A percentile compares a stretch with the other conserved stretches of the same genome.
phyloP scores from a whole-genome alignment of 2,113 vertebrate species.

The Pollachius pollachius region DNA sequence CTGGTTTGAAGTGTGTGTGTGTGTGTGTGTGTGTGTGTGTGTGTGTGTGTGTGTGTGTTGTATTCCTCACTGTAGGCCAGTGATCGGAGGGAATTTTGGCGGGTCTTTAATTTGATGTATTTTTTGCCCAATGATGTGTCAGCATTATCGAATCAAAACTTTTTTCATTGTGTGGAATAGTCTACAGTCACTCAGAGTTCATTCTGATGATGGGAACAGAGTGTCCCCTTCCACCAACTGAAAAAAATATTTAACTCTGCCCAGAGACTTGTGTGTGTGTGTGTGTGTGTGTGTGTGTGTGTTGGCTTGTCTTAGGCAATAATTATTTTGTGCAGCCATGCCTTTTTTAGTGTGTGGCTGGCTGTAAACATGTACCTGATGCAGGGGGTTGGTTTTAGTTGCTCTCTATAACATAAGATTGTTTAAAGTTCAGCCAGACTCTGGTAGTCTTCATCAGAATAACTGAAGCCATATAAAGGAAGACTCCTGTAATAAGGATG shows the following conservation, averaged over 20 bases:
- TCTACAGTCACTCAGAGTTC: neutral
- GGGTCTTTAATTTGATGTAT: no score
- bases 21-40: neutral
- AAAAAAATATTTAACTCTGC: conserved; percentile 19
- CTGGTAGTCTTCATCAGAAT: neutral
- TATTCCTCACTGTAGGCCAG: no score
- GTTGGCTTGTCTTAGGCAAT: conserved; percentile 45
- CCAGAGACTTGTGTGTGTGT: conserved; percentile 23
- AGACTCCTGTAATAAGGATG: neutral
- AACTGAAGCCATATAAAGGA: neutral
- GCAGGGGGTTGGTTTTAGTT: no score
- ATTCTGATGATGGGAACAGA: neutral
- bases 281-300: neutral
- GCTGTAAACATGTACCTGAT: no score
- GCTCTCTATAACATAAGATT: no score
- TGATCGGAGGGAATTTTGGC: no score
- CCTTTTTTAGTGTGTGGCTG: conserved; percentile 45
- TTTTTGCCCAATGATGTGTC: no score
- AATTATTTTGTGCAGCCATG: conserved; percentile 45
- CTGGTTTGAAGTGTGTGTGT: neutral
- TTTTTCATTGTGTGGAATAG: neutral
- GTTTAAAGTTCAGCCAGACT: neutral
- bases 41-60: conserved; percentile 17
- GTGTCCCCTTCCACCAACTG: neutral
- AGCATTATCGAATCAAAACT: no score